Evolutionary conservation across 2,113 vertebrate species (phyloP).

Genomic region (Periophthalmodon schlosseri): DNA sequence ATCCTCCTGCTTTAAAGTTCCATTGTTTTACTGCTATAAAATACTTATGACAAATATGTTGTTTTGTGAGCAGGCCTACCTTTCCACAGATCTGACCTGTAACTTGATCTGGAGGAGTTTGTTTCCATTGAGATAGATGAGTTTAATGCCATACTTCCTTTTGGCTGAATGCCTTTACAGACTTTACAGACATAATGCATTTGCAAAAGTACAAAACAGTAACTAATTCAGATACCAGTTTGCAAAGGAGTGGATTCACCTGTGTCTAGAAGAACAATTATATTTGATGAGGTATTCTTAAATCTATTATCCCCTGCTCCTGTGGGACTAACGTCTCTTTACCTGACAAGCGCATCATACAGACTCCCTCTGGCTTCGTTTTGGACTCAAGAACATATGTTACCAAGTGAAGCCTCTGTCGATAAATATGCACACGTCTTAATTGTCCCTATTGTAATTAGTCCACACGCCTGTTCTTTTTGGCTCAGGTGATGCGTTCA

Average conservation of each 20-base stretch:
- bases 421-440: conserved; percentile 75
- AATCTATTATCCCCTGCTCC: neutral
- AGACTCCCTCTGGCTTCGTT: conserved; percentile 11
- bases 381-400: conserved; percentile 73
- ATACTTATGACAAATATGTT: too few relatives aligned
- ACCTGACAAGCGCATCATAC: conserved; percentile 20
- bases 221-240: too few relatives aligned
- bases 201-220: too few relatives aligned
- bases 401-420: conserved; percentile 67
- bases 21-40: too few relatives aligned
- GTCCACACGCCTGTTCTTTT: conserved; percentile 73
- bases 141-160: too few relatives aligned
- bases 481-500: conserved; percentile 73
- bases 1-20: neutral
- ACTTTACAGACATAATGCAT: too few relatives aligned
- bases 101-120: too few relatives aligned
- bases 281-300: neutral
- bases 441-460: conserved; percentile 75
- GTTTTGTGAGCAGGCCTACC: too few relatives aligned
- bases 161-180: too few relatives aligned
- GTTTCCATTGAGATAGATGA: too few relatives aligned
- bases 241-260: neutral
- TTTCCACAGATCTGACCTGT: too few relatives aligned
- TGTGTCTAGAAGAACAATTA: neutral
- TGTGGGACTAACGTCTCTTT: neutral